Evolutionary conservation across 2,797 vertebrate genomes (phyloP).

Genomic region (Coregonus ussuriensis): DNA sequence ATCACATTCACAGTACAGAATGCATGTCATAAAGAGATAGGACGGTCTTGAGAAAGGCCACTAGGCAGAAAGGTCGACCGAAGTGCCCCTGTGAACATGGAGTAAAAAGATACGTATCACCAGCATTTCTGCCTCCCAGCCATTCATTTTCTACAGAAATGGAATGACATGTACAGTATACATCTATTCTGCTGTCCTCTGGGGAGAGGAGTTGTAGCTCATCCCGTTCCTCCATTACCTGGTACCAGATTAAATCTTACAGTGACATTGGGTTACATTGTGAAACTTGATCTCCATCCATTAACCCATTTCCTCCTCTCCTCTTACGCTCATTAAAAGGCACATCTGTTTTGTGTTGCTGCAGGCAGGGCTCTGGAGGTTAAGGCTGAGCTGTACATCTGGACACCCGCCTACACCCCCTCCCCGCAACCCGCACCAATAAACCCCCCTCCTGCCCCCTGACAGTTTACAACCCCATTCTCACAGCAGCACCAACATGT

Average conservation of each 20-base stretch:
- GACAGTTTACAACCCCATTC: constrained; percentile 22
- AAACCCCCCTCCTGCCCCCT: constrained; percentile 27
- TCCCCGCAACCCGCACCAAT: constrained; percentile 7
- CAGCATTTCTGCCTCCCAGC: constrained; percentile 7
- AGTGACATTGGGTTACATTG: constrained; percentile 50
- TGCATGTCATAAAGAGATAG: neutral
- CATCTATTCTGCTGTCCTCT: constrained; percentile 23
- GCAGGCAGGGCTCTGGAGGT: constrained; percentile 37
- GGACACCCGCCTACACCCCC: constrained; percentile 47
- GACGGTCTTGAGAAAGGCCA: too few species aligned
- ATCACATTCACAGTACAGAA: neutral
- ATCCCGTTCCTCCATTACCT: constrained; percentile 33
- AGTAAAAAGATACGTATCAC: neutral
- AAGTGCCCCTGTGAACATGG: neutral
- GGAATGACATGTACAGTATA: neutral
- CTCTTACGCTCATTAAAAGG: constrained; percentile 63
- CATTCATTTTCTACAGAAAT: constrained; percentile 4
- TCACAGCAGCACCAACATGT: constrained; percentile 41
- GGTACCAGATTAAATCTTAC: constrained; percentile 34
- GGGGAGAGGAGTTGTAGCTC: constrained; percentile 35
- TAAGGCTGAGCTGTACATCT: constrained; percentile 58
- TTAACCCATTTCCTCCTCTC: constrained; percentile 65
- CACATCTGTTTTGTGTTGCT: constrained; percentile 68
- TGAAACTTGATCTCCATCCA: constrained; percentile 58
- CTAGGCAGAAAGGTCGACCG: too few species aligned